These are phyloP conservation scores for Thera obeliscata DNA, from an alignment of 2,888 invertebrate genomes.

Conservation along the genomic window DNA sequence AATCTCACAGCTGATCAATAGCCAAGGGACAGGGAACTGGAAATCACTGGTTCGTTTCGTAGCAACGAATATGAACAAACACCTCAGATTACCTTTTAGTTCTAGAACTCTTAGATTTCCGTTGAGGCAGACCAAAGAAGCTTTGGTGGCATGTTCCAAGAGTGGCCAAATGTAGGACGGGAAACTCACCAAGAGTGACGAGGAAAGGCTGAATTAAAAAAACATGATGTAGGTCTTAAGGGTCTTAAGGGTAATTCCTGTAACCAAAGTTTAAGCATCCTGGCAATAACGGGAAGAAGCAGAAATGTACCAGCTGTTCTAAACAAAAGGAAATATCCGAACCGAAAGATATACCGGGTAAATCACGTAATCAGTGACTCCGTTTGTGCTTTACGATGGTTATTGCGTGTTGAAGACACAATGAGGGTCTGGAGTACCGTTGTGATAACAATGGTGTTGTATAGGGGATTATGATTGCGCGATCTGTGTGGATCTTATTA, in stretches of 20 bases:
- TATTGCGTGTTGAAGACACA: conserved; percentile 22
- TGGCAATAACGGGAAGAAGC: too few relatives aligned
- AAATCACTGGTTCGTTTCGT: conserved; percentile 9
- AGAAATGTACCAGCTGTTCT: conserved; percentile 1
- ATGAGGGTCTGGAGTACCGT: conserved; percentile 13
- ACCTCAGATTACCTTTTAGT: not conserved
- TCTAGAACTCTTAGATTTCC: too few relatives aligned
- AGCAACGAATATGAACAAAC: not conserved
- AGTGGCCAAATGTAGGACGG: too few relatives aligned
- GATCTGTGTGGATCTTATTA: conserved; percentile 5
- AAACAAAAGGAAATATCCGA: conserved; percentile 15
- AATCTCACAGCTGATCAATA: conserved; percentile 35
- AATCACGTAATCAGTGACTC: conserved; percentile 33
- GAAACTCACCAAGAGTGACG: too few relatives aligned
- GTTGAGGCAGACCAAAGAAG: too few relatives aligned
- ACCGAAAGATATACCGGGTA: conserved; percentile 29
- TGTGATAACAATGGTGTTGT: conserved; percentile 25
- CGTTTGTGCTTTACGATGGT: conserved; percentile 25
- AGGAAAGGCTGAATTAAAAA: too few relatives aligned
- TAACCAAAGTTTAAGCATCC: too few relatives aligned
- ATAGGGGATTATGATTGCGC: conserved; percentile 22
- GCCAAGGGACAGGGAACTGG: conserved; percentile 6
- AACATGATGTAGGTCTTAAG: too few relatives aligned
- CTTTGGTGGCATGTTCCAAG: too few relatives aligned
- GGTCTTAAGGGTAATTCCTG: too few relatives aligned